These are phyloP conservation scores for Pinctada fucata DNA, from an alignment of 2,888 invertebrate genomes.

Conservation along the genomic window DNA sequence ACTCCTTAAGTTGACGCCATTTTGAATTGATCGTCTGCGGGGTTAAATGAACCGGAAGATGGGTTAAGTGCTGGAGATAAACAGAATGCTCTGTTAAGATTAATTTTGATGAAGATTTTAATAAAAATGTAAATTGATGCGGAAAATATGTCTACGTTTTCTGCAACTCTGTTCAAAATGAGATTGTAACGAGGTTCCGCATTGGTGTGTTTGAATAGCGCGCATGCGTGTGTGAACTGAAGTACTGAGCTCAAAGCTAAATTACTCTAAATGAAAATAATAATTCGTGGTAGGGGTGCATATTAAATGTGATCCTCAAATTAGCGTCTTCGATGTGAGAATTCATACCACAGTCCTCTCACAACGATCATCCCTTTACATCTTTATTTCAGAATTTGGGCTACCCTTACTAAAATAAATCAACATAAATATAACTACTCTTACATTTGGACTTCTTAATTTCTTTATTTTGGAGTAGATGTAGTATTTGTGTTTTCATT, in stretches of 20 bases:
- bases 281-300: not conserved
- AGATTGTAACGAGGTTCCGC: not conserved
- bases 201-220: not conserved
- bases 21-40: slow-evolving; percentile 14
- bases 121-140: slow-evolving; percentile 10
- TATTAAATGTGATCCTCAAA: not conserved
- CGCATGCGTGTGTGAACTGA: not conserved
- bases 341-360: not conserved
- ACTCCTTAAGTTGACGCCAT: slow-evolving; percentile 8
- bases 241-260: not conserved
- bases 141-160: not conserved
- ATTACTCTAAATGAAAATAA: not conserved
- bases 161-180: not conserved
- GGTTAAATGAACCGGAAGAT: not conserved
- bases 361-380: not conserved
- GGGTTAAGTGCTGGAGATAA: slow-evolving; percentile 7
- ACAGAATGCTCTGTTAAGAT: not conserved
- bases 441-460: too few relatives aligned
- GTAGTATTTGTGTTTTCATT: too few relatives aligned
- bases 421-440: too few relatives aligned
- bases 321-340: not conserved
- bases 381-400: too few relatives aligned
- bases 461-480: too few relatives aligned
- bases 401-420: too few relatives aligned
- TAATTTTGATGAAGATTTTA: not conserved